A percentile compares a stretch with the other conserved stretches of the same genome.
These are phyloP conservation scores for Planiliza haematocheilus DNA, from an alignment of 2,113 vertebrate genomes.

Conservation along the genomic window DNA sequence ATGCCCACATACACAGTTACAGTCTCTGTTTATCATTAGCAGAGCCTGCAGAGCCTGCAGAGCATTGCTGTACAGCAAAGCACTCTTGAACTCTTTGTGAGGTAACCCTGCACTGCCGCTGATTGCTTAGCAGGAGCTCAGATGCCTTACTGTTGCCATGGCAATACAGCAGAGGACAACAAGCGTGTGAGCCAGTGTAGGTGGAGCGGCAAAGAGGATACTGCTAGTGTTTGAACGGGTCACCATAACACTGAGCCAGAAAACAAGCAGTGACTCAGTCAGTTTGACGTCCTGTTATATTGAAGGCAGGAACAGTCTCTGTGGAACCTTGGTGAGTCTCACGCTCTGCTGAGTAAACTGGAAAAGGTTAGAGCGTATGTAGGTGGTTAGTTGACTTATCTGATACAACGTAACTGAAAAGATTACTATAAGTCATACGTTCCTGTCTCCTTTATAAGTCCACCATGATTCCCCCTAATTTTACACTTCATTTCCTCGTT, in stretches of 20 bases:
- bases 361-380: background rate
- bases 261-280: conserved; percentile 67
- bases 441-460: background rate
- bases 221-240: conserved; percentile 2
- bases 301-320: background rate
- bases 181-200: conserved; percentile 23
- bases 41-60: background rate
- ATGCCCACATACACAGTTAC: background rate
- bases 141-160: conserved; percentile 34
- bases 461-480: background rate
- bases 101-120: conserved; percentile 25
- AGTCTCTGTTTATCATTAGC: conserved; percentile 26
- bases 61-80: background rate
- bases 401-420: background rate
- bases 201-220: conserved; percentile 3
- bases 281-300: conserved; percentile 29
- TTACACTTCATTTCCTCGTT: background rate
- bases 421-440: background rate
- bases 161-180: conserved; percentile 14
- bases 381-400: background rate
- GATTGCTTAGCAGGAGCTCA: conserved; percentile 22
- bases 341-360: background rate
- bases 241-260: conserved; percentile 43
- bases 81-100: background rate
- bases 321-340: conserved; percentile 4